Percentiles rank a stretch among this genome's conserved stretches.
Conservation (phyloP, 2,797 vertebrate species). For the Gastrophryne carolinensis region DNA sequence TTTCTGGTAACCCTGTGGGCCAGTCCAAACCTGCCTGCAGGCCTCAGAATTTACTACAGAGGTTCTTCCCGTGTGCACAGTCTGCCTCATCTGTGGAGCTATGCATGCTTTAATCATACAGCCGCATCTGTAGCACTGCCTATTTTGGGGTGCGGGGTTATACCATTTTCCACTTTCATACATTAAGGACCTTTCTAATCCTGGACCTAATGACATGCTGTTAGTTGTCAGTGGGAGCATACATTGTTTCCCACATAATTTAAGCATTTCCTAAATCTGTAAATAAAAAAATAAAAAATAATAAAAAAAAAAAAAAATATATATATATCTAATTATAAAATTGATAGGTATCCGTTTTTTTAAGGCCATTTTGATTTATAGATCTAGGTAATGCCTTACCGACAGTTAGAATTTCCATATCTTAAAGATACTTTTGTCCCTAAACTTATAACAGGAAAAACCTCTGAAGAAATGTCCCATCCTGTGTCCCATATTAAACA, state of each 20-base stretch:
- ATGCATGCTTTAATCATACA: neutral
- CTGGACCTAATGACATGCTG: neutral
- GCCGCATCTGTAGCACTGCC: neutral
- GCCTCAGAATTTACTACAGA: neutral
- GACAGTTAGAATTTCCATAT: slow-evolving; percentile 82
- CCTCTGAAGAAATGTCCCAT: slow-evolving; percentile 83
- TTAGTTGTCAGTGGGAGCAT: neutral
- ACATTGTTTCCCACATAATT: neutral
- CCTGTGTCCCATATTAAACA: slow-evolving; percentile 84
- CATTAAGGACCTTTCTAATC: slow-evolving; percentile 3
- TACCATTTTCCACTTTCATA: neutral
- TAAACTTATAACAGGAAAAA: slow-evolving; percentile 85
- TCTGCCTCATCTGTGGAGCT: neutral
- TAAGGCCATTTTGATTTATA: slow-evolving; percentile 62
- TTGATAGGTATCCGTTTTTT: neutral
- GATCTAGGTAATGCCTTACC: slow-evolving; percentile 71
- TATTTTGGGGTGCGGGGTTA: neutral
- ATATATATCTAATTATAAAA: too few species aligned
- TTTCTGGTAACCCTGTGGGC: too few species aligned
- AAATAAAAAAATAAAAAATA: slow-evolving; percentile 16
- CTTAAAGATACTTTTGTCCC: slow-evolving; percentile 67
- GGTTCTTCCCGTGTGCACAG: neutral
- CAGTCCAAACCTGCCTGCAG: too few species aligned
- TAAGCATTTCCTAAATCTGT: slow-evolving; percentile 39
- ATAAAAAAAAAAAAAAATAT: too few species aligned